Base-by-base conservation (phyloP, 1,140 invertebrate genomes). In the Drosophila arizonae region DNA sequence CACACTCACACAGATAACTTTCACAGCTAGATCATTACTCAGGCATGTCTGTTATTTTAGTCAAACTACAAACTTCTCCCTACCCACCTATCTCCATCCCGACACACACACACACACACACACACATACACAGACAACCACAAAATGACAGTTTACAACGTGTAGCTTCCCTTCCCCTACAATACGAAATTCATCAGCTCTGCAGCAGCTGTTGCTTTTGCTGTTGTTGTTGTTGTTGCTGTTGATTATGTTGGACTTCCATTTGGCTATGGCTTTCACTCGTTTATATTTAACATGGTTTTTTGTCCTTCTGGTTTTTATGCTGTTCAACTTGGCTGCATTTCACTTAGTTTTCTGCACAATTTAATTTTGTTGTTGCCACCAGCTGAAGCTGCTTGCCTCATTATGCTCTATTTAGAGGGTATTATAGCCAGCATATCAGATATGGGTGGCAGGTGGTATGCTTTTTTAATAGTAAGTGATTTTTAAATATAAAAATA, bases 281-380 rank as follows among this genome's bases (percentile, higher is more conserved):
- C 30, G 33, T 41, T 50, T 28, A 68, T 72, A 68, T 56, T 72
- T 72, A 68, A 61, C 64, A 67, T 72, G 64, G 60, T 68, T 72
- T 68, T 72, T 64, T 60, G 70, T 68, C 43, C 43, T 46, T 17
- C 43, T 46, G 43, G 1, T 46, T 46, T 46, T 45, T 45, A 45
- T 51, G 41, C 48, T 61, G 71, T 87, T 87, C 79, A 46, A 82
- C 64, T 69, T 76, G 72, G 79, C 62, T 87, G 76, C 50, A 54
- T 65, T 77, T 74, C 54, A 50, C 56, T 72, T 77, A 79, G 71
- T 88, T 88, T 86, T 88, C 86, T 82, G 79, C 82, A 88, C 82
- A 45, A 88, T 88, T 87, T 86, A 76, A 76, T 81, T 66, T 73
- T 55, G 28, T 48, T 56, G 10, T 39, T 39, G 77, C 24, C 61